These are phyloP conservation scores for Meda fulgida DNA, from an alignment of 2,797 vertebrate genomes.

Conservation along the genomic window DNA sequence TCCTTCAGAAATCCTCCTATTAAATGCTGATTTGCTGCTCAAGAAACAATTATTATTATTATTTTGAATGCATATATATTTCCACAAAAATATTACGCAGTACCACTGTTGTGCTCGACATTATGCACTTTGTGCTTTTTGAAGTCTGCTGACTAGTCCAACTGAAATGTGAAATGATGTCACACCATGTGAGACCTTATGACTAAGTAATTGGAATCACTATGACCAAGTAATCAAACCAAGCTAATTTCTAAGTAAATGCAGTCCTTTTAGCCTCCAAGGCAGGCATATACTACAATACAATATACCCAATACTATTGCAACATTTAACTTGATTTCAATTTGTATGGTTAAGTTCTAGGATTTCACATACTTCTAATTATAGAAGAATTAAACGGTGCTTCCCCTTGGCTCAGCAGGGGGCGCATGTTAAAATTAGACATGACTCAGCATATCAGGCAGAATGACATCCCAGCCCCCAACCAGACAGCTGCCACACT, in stretches of 20 bases:
- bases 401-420: conserved; percentile 1
- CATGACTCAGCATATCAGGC: conserved; percentile 39
- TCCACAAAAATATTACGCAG: too few species aligned
- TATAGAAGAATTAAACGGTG: neutral
- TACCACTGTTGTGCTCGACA: neutral
- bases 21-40: too few species aligned
- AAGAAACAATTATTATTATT: too few species aligned
- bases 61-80: too few species aligned
- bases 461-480: conserved; percentile 32
- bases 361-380: neutral
- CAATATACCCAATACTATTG: neutral
- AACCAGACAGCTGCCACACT: conserved; percentile 26
- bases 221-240: neutral
- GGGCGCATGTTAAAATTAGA: conserved; percentile 26
- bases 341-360: neutral
- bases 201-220: neutral
- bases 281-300: neutral
- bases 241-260: neutral
- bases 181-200: neutral
- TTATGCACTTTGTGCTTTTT: neutral
- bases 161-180: conserved; percentile 9
- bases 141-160: neutral
- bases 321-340: neutral
- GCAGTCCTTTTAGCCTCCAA: neutral
- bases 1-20: too few species aligned